Percentiles rank a stretch among this genome's conserved stretches.
Evolutionary conservation across 1,140 invertebrate genomes (phyloP).

Genomic region (Eupeodes corollae): DNA sequence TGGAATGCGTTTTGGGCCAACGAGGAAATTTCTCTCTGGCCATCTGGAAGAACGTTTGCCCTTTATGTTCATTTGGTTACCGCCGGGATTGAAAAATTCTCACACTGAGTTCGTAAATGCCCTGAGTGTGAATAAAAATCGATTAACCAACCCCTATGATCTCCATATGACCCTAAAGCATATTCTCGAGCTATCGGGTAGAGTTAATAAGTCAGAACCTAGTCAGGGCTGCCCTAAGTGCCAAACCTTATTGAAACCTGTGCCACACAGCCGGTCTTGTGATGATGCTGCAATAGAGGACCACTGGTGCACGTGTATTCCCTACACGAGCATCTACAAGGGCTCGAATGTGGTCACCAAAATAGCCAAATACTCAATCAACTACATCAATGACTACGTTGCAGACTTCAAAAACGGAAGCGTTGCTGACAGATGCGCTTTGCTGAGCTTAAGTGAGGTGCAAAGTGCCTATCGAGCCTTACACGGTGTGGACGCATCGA

Average conservation of each 20-base stretch:
- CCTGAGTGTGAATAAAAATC: slow-evolving; percentile 56
- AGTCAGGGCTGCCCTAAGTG: slow-evolving; percentile 50
- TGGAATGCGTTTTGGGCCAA: slow-evolving; percentile 75
- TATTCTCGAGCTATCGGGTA: slow-evolving; percentile 34
- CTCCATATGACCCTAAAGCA: slow-evolving; percentile 55
- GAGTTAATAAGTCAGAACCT: slow-evolving; percentile 33
- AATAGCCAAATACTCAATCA: slow-evolving; percentile 40
- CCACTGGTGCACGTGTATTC: slow-evolving; percentile 68
- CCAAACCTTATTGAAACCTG: slow-evolving; percentile 52
- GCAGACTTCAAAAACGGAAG: slow-evolving; percentile 20
- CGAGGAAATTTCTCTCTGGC: slow-evolving; percentile 55
- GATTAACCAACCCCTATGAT: slow-evolving; percentile 75
- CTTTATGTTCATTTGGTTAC: slow-evolving; percentile 69
- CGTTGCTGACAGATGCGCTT: slow-evolving; percentile 16
- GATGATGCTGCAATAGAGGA: slow-evolving; percentile 52
- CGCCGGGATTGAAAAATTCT: slow-evolving; percentile 53
- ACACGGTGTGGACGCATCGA: slow-evolving; percentile 5
- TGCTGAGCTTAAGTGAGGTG: slow-evolving; percentile 12
- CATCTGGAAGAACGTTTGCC: slow-evolving; percentile 83
- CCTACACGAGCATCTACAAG: slow-evolving; percentile 38
- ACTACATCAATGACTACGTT: slow-evolving; percentile 36
- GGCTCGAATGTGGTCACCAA: slow-evolving; percentile 35
- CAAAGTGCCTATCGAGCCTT: slow-evolving; percentile 17
- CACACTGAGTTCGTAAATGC: slow-evolving; percentile 54
- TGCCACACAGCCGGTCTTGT: slow-evolving; percentile 56